A percentile compares a stretch with the other conserved stretches of the same genome.
Evolutionary conservation across 2,888 invertebrate species (phyloP).

Genomic region (Rhingia campestris): DNA sequence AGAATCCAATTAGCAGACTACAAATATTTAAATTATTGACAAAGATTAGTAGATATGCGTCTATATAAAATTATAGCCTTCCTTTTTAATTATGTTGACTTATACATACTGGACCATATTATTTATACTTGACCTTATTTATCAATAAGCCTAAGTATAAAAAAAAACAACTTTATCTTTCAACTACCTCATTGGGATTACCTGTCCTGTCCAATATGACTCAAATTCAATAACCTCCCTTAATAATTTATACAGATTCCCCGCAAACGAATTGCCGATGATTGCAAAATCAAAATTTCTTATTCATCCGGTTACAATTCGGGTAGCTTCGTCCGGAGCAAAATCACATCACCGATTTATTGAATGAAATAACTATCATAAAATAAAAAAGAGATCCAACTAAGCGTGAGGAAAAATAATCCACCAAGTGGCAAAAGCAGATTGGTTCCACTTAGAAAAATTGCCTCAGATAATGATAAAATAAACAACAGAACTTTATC

Average conservation of each 20-base stretch:
- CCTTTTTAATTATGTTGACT: too few relatives aligned
- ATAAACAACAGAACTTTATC: conserved; percentile 70
- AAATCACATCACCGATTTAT: conserved; percentile 70
- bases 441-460: conserved; percentile 75
- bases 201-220: conserved; percentile 5
- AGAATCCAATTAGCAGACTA: too few relatives aligned
- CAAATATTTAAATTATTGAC: too few relatives aligned
- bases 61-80: too few relatives aligned
- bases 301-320: conserved; percentile 44
- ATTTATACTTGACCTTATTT: too few relatives aligned
- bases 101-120: too few relatives aligned
- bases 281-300: conserved; percentile 58
- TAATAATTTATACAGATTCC: conserved; percentile 25
- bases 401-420: conserved; percentile 60
- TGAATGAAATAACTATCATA: conserved; percentile 72
- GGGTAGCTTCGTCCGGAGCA: not conserved
- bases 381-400: conserved; percentile 67
- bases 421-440: conserved; percentile 72
- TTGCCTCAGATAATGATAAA: conserved; percentile 74
- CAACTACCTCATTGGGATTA: not conserved
- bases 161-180: too few relatives aligned
- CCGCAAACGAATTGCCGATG: conserved; percentile 17
- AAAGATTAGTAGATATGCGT: too few relatives aligned
- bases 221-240: conserved; percentile 43
- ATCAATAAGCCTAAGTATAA: too few relatives aligned